Percentiles rank a stretch among this genome's conserved stretches.
Evolutionary conservation across 1,140 invertebrate species (phyloP).

Genomic region (Euglossa dilemma): DNA sequence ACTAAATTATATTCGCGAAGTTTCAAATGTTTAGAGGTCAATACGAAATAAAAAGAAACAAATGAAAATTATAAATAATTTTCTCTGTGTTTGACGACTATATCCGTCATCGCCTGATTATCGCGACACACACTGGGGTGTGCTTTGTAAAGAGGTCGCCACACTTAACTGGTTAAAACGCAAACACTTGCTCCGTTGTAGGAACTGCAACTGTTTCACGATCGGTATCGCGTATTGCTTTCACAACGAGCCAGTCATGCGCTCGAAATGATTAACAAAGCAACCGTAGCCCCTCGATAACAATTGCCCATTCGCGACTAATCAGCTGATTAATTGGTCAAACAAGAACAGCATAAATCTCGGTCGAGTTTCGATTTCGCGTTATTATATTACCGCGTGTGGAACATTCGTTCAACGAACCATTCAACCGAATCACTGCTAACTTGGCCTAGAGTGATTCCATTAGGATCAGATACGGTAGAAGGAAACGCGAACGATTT

Average conservation of each 20-base stretch:
- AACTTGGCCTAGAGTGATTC: neutral
- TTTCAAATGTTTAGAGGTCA: too few relatives aligned
- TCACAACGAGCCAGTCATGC: neutral
- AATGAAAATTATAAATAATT: too few relatives aligned
- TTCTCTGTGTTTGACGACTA: too few relatives aligned
- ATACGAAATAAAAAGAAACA: too few relatives aligned
- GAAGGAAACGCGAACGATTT: neutral
- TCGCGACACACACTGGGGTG: too few relatives aligned
- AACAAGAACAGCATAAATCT: neutral
- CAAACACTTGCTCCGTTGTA: neutral
- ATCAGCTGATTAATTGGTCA: conserved; percentile 18
- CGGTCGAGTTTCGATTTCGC: neutral
- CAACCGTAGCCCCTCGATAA: neutral
- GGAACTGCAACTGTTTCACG: neutral
- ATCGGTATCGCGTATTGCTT: neutral
- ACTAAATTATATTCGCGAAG: too few relatives aligned
- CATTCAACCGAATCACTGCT: neutral
- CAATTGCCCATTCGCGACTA: neutral
- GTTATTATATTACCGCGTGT: neutral
- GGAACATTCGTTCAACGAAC: neutral
- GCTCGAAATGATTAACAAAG: conserved; percentile 16
- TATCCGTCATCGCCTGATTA: too few relatives aligned
- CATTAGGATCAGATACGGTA: neutral
- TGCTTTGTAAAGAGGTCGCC: too few relatives aligned
- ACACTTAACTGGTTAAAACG: neutral